These are phyloP conservation scores for Cydia pomonella DNA, from an alignment of 1,140 invertebrate species.

Conservation along the genomic window DNA sequence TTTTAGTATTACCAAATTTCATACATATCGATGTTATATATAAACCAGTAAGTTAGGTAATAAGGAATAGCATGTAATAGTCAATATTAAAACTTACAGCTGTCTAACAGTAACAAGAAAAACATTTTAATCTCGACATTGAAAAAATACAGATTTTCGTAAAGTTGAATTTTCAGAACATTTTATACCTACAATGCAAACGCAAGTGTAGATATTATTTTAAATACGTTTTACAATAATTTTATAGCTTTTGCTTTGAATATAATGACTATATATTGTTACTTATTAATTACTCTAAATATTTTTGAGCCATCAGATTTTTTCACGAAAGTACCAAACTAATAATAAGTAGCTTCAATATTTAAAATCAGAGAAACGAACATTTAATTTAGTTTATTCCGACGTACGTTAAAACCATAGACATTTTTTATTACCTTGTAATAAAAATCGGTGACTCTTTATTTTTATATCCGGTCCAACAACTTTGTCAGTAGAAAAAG, in stretches of 20 bases:
- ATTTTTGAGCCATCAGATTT: not conserved
- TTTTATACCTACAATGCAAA: constrained; percentile 20
- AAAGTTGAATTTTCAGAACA: constrained; percentile 25
- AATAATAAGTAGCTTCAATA: not conserved
- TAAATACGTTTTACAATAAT: constrained; percentile 1
- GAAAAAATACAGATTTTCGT: constrained; percentile 11
- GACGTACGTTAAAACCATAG: not conserved
- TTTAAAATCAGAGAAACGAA: not conserved
- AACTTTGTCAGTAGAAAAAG: no score
- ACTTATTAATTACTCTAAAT: constrained; percentile 35
- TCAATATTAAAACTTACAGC: constrained; percentile 71
- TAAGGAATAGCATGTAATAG: constrained; percentile 73
- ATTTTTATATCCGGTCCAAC: no score
- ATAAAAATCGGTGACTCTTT: no score
- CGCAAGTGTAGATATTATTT: constrained; percentile 4
- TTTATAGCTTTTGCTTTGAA: constrained; percentile 34
- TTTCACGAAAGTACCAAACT: not conserved
- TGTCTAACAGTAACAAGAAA: constrained; percentile 67
- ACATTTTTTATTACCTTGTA: not conserved
- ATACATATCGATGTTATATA: constrained; percentile 80
- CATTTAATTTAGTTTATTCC: no score
- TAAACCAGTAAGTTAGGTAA: constrained; percentile 60
- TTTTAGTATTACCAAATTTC: constrained; percentile 71
- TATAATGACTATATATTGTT: constrained; percentile 37
- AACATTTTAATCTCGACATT: constrained; percentile 42